These are phyloP conservation scores for Rhingia campestris DNA, from an alignment of 2,888 invertebrate genomes.

Conservation along the genomic window DNA sequence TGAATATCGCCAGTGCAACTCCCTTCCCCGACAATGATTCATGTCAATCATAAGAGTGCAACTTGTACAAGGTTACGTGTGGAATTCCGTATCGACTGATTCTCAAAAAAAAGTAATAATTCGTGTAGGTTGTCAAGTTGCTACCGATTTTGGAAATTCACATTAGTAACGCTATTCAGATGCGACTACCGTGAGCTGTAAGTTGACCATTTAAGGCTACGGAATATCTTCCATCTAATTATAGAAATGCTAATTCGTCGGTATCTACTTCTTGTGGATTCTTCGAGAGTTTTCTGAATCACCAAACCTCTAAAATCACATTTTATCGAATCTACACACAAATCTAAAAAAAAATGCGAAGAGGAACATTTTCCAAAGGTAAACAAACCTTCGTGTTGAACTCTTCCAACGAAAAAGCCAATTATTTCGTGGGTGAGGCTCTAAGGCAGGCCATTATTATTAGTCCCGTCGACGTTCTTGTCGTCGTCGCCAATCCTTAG, in stretches of 20 bases:
- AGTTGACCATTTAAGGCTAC: constrained; percentile 12
- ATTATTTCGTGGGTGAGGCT: constrained; percentile 37
- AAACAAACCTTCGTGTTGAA: constrained; percentile 47
- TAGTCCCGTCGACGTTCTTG: background rate
- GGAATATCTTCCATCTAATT: background rate
- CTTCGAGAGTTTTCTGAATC: constrained; percentile 1
- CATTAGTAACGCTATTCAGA: background rate
- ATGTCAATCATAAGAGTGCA: constrained; percentile 21
- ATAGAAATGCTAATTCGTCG: constrained; percentile 12
- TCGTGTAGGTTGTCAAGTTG: background rate
- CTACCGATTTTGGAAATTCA: constrained; percentile 18
- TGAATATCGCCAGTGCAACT: background rate
- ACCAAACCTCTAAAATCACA: background rate
- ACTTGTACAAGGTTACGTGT: constrained; percentile 5
- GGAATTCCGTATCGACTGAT: background rate
- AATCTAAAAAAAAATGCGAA: background rate
- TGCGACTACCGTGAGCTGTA: background rate
- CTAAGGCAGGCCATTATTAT: constrained; percentile 4
- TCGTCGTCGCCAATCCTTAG: constrained; percentile 43
- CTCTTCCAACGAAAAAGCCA: constrained; percentile 19
- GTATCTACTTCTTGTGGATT: constrained; percentile 1
- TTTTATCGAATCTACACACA: background rate
- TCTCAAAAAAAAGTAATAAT: background rate
- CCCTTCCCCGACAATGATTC: constrained; percentile 9
- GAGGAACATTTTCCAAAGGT: constrained; percentile 16